Conservation (phyloP, 2,888 invertebrate genomes). For the Phanerotoma sp. region DNA sequence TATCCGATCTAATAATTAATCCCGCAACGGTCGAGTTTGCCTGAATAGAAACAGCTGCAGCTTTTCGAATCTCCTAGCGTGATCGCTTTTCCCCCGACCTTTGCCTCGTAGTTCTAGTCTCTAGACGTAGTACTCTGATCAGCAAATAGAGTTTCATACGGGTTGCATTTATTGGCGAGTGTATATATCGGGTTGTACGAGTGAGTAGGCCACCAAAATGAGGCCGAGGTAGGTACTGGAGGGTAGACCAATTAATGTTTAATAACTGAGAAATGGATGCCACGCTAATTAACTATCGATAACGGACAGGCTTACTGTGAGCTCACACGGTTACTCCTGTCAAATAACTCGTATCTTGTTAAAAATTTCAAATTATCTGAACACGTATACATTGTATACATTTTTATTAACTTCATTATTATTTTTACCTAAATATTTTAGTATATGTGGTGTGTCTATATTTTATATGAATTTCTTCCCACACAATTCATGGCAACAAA, state of each 20-base stretch:
- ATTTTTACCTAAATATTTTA: too few species aligned
- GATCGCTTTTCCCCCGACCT: slow-evolving; percentile 23
- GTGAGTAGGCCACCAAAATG: slow-evolving; percentile 35
- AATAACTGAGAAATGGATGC: slow-evolving; percentile 36
- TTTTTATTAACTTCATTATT: too few species aligned
- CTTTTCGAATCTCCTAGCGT: slow-evolving; percentile 11
- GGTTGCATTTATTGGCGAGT: slow-evolving; percentile 16
- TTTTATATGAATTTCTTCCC: too few species aligned
- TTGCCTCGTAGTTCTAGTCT: slow-evolving; percentile 1
- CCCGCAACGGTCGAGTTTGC: background rate
- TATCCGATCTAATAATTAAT: slow-evolving; percentile 15
- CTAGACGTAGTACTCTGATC: slow-evolving; percentile 3
- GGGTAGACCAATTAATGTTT: slow-evolving; percentile 39
- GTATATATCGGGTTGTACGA: slow-evolving; percentile 15
- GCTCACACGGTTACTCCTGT: slow-evolving; percentile 4
- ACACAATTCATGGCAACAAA: too few species aligned
- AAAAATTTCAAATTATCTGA: background rate
- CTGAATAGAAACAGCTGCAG: background rate
- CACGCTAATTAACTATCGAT: slow-evolving; percentile 36
- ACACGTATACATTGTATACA: too few species aligned
- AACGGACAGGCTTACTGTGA: slow-evolving; percentile 20
- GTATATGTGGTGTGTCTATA: too few species aligned
- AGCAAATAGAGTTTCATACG: slow-evolving; percentile 18
- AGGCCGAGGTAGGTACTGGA: slow-evolving; percentile 24
- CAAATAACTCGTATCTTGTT: slow-evolving; percentile 6